A percentile compares a stretch with the other conserved stretches of the same genome.
Conservation (phyloP, 1,140 invertebrate species). For the Microplitis demolitor region DNA sequence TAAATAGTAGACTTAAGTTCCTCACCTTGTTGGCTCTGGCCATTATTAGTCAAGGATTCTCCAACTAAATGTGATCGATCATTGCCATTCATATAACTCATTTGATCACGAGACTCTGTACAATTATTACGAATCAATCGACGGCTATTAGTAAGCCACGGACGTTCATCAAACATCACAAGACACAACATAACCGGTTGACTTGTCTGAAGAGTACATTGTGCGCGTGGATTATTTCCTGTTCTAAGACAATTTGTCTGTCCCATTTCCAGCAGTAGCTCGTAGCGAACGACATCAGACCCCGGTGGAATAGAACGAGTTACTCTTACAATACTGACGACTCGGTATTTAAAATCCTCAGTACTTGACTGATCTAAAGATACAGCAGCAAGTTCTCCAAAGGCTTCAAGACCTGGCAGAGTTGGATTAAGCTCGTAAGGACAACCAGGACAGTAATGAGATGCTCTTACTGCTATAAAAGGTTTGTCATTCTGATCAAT, state of each 20-base stretch:
- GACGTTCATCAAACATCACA: conserved; percentile 50
- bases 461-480: conserved; percentile 50
- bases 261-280: conserved; percentile 49
- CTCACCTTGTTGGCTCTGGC: conserved; percentile 30
- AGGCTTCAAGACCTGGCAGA: conserved; percentile 43
- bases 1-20: conserved; percentile 36
- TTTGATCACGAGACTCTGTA: conserved; percentile 38
- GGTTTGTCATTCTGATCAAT: conserved; percentile 46
- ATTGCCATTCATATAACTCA: conserved; percentile 44
- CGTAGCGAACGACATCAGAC: conserved; percentile 49
- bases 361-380: conserved; percentile 48
- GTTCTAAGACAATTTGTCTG: conserved; percentile 53
- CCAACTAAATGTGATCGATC: conserved; percentile 27
- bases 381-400: conserved; percentile 42
- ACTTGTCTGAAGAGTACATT: conserved; percentile 46
- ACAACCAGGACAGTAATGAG: conserved; percentile 54
- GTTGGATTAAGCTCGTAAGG: conserved; percentile 55
- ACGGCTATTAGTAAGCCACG: conserved; percentile 43
- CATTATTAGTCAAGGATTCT: conserved; percentile 29
- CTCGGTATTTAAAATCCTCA: conserved; percentile 52
- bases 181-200: conserved; percentile 45
- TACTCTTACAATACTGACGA: conserved; percentile 46
- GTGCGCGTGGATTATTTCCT: conserved; percentile 40
- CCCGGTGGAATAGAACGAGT: conserved; percentile 49
- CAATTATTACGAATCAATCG: conserved; percentile 54